phyloP scores from a whole-genome alignment of 2,797 vertebrate genomes.

The Decapterus maruadsi region DNA sequence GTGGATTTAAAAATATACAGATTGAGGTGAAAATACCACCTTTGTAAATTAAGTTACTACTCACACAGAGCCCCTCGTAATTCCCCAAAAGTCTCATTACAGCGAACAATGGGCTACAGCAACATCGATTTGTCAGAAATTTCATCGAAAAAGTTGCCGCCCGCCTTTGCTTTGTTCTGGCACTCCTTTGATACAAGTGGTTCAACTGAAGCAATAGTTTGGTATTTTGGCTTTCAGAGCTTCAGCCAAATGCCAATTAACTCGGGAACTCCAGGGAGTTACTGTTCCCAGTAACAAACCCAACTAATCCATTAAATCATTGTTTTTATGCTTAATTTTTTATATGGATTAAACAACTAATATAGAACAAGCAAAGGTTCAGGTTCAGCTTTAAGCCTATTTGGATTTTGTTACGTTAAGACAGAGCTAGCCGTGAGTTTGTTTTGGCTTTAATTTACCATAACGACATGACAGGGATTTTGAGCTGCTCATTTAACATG shows the following conservation, averaged over 20 bases:
- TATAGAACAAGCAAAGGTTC: background rate
- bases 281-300: too few species aligned
- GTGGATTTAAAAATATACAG: slow-evolving; percentile 53
- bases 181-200: background rate
- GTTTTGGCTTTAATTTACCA: background rate
- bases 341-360: background rate
- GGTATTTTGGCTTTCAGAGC: background rate
- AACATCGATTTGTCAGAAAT: slow-evolving; percentile 11
- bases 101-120: background rate
- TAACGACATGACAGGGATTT: background rate
- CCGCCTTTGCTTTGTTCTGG: background rate
- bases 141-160: slow-evolving; percentile 1
- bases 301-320: background rate
- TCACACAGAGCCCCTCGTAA: slow-evolving; percentile 15
- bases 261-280: background rate
- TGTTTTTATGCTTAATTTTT: background rate
- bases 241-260: background rate
- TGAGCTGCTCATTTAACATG: background rate
- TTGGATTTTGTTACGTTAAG: too few species aligned
- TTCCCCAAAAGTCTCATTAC: background rate
- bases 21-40: slow-evolving; percentile 52
- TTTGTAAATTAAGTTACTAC: slow-evolving; percentile 34
- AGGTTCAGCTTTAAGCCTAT: background rate
- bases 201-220: slow-evolving; percentile 5
- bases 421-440: background rate